These are phyloP conservation scores for Hyperoodon ampullatus DNA, from an alignment of 2,113 vertebrate genomes.

Conservation along the genomic window DNA sequence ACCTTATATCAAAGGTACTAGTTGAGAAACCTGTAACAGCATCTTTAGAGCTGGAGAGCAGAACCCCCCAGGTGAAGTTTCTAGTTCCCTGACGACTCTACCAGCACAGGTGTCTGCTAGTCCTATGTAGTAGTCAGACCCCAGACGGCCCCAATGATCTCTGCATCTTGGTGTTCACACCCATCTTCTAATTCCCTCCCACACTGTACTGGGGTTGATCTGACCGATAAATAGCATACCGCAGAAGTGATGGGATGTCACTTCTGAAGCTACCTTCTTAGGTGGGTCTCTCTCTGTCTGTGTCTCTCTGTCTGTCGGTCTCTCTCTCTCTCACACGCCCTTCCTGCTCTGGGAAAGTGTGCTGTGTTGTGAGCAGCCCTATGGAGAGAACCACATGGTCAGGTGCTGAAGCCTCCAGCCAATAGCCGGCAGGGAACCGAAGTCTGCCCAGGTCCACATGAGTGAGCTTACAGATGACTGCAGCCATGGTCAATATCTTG, in stretches of 20 bases:
- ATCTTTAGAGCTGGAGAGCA: too few relatives aligned
- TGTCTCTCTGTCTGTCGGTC: too few relatives aligned
- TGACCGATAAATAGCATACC: accelerated
- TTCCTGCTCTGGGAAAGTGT: neutral
- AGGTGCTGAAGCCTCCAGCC: neutral
- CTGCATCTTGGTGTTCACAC: neutral
- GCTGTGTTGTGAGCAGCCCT: neutral
- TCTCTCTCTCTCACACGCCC: neutral
- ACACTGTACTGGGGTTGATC: neutral
- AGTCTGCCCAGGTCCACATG: neutral
- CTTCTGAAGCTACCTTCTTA: neutral
- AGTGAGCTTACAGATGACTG: neutral
- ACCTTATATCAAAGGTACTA: neutral
- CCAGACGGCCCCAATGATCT: accelerated
- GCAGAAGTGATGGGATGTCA: too few relatives aligned
- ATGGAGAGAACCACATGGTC: neutral
- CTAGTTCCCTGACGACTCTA: neutral
- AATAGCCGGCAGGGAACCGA: neutral
- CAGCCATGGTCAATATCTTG: neutral
- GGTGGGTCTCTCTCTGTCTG: neutral
- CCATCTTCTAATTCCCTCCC: neutral
- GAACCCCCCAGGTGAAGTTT: neutral
- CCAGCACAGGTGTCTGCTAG: neutral
- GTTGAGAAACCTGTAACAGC: neutral
- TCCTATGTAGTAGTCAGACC: accelerated